Base-by-base conservation (phyloP, 2,113 vertebrate species). In the Leuciscus idus region DNA sequence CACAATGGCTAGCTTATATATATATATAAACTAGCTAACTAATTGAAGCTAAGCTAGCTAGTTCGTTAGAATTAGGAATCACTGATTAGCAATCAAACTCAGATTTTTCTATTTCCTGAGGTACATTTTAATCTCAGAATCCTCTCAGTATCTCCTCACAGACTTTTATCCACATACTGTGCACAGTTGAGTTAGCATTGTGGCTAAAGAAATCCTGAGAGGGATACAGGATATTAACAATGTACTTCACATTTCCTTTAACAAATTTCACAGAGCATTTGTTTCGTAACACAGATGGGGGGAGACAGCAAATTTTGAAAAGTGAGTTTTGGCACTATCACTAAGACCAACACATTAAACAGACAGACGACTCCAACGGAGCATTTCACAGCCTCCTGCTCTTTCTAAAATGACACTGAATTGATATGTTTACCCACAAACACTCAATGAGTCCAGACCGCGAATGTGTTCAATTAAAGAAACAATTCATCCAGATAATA, bases 391-490 rank as follows among this genome's bases (percentile, higher is more conserved):
- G 55, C 55, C 19, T 39, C 11, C 55, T 39, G 55, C 55, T 59
- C 36, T 46, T 81, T 50, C 79, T n/a, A 46, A 46, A 46, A 39
- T 85, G 19, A 66, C 64, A 36, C 48, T 72, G 33, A 80, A 80
- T 80, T 80, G 46, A 85, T 70, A 33, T 86, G 84, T 86, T 86
- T 80, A 80, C 84, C n/a, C 76, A 48, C 21, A 33, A 72, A 61
- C 68, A 81, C 23, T 30, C 39, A 8, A 55, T 43, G 46, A 70
- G 48, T 26, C 17, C 48, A 55, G 21, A 59, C 26, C 46, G 30
- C 4, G 11, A 28, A 23, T 17, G 46, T 28, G 59, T 50, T 80
- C 36, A 36, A 72, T 80, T 80, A 57, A 85, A 70, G 66, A 17
- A 70, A 36, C 30, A 70, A 12, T 36, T 70, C 30, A 70, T 68